phyloP scores from a whole-genome alignment of 2,888 invertebrate genomes.

The Poecilus cupreus region DNA sequence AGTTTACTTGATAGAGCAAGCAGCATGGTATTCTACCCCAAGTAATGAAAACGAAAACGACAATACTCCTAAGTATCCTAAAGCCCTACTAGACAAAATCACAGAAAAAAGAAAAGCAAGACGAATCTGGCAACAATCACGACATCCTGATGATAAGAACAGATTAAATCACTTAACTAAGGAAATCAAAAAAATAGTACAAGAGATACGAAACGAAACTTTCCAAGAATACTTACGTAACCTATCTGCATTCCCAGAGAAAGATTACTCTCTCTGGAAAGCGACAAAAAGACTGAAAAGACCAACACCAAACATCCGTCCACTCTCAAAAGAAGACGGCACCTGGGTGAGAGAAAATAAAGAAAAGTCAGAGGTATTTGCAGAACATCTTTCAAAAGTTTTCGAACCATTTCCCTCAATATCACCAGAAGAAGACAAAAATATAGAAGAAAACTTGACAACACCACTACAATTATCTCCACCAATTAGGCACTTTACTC shows the following conservation, averaged over 20 bases:
- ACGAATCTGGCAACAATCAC: constrained; percentile 45
- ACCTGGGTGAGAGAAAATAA: constrained; percentile 61
- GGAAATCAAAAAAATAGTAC: background rate
- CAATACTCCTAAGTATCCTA: background rate
- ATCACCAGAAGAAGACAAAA: constrained; percentile 60
- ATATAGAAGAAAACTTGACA: constrained; percentile 41
- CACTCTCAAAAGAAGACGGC: constrained; percentile 58
- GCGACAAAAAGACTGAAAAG: constrained; percentile 61
- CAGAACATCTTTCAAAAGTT: constrained; percentile 60
- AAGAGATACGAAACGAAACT: background rate
- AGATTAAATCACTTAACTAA: constrained; percentile 42
- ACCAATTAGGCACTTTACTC: no score
- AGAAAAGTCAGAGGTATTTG: constrained; percentile 63
- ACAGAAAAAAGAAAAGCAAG: constrained; percentile 49
- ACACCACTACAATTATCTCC: constrained; percentile 55
- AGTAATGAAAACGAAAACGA: background rate
- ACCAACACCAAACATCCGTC: constrained; percentile 54
- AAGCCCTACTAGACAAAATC: constrained; percentile 32
- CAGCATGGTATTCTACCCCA: constrained; percentile 11
- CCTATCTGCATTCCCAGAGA: background rate
- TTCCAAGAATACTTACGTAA: background rate
- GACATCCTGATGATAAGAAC: constrained; percentile 53
- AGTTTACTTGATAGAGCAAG: background rate
- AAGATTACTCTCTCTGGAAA: constrained; percentile 63
- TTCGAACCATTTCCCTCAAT: constrained; percentile 60